These are phyloP conservation scores for Coregonus suidteri DNA, from an alignment of 2,797 vertebrate genomes.

Conservation along the genomic window DNA sequence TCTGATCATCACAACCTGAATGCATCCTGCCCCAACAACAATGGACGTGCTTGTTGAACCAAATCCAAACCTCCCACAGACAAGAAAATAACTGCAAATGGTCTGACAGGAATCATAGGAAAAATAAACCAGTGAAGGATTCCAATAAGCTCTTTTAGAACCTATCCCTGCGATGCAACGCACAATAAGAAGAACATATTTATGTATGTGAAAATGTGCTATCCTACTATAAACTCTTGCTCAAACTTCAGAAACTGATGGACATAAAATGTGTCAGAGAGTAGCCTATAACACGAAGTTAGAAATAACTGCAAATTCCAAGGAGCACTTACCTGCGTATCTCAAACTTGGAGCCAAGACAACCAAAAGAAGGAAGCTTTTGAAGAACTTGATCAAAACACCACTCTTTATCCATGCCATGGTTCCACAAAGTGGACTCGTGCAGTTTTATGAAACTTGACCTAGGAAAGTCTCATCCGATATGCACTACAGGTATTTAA, in stretches of 20 bases:
- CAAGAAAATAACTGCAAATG: not conserved
- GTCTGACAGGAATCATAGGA: not conserved
- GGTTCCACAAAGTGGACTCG: constrained; percentile 30
- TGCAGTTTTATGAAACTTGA: constrained; percentile 5
- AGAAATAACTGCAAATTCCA: constrained; percentile 9
- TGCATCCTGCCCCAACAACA: not conserved
- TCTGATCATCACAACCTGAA: constrained; percentile 15
- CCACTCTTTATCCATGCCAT: constrained; percentile 44
- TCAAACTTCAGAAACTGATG: no score
- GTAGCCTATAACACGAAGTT: not conserved
- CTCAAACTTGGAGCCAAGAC: constrained; percentile 40
- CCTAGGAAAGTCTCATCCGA: constrained; percentile 41
- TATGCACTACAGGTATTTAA: constrained; percentile 39
- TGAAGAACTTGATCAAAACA: constrained; percentile 42
- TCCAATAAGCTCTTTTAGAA: not conserved
- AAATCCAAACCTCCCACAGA: not conserved
- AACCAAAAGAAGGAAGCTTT: constrained; percentile 52
- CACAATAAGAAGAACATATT: not conserved
- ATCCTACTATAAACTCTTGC: no score
- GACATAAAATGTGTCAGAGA: not conserved
- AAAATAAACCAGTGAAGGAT: not conserved
- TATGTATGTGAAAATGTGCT: not conserved
- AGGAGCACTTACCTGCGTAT: constrained; percentile 66
- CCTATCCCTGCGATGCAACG: not conserved
- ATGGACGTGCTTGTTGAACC: not conserved